A percentile compares a stretch with the other conserved stretches of the same genome.
These are phyloP conservation scores for Phymatocera aterrima DNA, from an alignment of 2,888 invertebrate genomes.

Conservation along the genomic window DNA sequence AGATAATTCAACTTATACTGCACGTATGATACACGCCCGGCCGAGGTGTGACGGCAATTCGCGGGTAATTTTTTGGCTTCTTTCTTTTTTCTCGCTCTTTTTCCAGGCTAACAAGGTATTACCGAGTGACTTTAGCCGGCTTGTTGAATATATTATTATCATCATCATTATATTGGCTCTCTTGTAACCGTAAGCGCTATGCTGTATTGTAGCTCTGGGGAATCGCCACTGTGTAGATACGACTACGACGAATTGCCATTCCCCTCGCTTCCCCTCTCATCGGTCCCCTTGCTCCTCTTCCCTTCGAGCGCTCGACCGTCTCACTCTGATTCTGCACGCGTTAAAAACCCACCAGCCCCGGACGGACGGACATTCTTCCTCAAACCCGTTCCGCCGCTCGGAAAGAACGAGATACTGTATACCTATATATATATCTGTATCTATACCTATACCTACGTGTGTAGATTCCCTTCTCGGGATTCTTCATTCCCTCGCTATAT, in stretches of 20 bases:
- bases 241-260: slow-evolving; percentile 24
- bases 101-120: not conserved
- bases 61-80: no score
- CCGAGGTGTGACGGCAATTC: not conserved
- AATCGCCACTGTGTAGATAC: slow-evolving; percentile 18
- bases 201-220: no score
- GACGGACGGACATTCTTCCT: slow-evolving; percentile 43
- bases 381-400: slow-evolving; percentile 40
- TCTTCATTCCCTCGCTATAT: not conserved
- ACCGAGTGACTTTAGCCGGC: not conserved
- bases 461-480: slow-evolving; percentile 32
- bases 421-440: no score
- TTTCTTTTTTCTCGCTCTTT: not conserved
- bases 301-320: slow-evolving; percentile 4
- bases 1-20: no score
- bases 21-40: no score
- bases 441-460: not conserved
- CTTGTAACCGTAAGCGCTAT: not conserved
- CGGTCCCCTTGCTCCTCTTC: no score
- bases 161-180: not conserved
- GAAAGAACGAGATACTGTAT: slow-evolving; percentile 26
- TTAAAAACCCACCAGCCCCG: slow-evolving; percentile 31
- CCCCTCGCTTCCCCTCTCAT: no score
- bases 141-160: not conserved
- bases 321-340: slow-evolving; percentile 46